Percentiles rank a stretch among this genome's conserved stretches.
Conservation (phyloP, 2,888 invertebrate species). For the Phaedon cochleariae region DNA sequence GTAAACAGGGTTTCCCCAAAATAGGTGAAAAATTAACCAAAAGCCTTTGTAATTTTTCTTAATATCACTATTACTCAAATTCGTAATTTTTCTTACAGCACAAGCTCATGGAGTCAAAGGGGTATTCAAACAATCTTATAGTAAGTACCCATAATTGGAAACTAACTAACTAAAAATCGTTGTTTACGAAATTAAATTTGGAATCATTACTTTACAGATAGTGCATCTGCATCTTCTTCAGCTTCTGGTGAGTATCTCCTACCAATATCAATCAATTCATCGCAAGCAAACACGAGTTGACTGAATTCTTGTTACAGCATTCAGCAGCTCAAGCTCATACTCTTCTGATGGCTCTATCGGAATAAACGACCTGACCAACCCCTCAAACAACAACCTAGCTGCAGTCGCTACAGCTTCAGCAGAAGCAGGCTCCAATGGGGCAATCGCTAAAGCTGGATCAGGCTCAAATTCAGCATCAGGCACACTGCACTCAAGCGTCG, state of each 20-base stretch:
- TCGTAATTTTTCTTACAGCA: background rate
- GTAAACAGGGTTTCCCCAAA: too few relatives aligned
- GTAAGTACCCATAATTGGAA: background rate
- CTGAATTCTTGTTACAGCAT: constrained; percentile 30
- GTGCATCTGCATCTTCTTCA: constrained; percentile 39
- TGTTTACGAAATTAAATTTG: too few relatives aligned
- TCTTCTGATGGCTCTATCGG: constrained; percentile 11
- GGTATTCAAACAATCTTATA: background rate
- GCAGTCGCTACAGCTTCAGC: background rate
- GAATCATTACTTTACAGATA: constrained; percentile 32
- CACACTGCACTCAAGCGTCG: too few relatives aligned
- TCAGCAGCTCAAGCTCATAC: constrained; percentile 40
- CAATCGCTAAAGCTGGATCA: too few relatives aligned
- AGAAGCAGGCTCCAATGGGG: too few relatives aligned
- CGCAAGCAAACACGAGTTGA: background rate
- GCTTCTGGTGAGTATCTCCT: constrained; percentile 38
- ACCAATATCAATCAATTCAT: background rate
- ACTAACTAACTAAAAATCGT: too few relatives aligned
- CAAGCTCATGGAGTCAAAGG: background rate
- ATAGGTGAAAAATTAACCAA: too few relatives aligned
- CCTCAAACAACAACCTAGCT: constrained; percentile 14
- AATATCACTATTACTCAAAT: too few relatives aligned
- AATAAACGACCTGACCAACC: constrained; percentile 16
- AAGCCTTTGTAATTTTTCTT: too few relatives aligned
- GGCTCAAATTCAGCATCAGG: too few relatives aligned